phyloP scores from a whole-genome alignment of 1,140 invertebrate species.

The Coenobita brevimanus region DNA sequence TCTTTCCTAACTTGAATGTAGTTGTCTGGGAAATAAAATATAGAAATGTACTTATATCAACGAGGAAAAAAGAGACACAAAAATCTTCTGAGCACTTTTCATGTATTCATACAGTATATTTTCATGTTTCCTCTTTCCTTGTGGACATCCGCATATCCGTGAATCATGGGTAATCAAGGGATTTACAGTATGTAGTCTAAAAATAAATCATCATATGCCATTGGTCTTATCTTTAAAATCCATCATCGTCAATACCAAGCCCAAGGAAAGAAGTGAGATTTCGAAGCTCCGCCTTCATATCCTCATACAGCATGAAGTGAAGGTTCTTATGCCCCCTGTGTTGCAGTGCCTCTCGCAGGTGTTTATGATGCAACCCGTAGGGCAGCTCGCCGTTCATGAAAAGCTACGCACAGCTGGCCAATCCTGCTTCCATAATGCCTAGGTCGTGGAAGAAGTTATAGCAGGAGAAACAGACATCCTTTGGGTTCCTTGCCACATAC shows the following conservation, averaged over 20 bases:
- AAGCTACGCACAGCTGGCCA: not conserved
- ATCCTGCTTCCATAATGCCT: not conserved
- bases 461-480: not conserved
- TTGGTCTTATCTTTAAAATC: not conserved
- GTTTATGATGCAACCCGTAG: not conserved
- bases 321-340: not conserved
- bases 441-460: not conserved
- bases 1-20: no score
- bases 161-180: no score
- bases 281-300: not conserved
- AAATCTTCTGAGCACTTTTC: no score
- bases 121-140: no score
- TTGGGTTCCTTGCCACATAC: not conserved
- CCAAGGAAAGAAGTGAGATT: not conserved
- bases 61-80: no score
- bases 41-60: no score
- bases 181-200: no score
- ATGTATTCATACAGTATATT: no score
- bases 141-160: no score
- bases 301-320: conserved; percentile 9
- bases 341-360: not conserved
- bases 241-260: not conserved
- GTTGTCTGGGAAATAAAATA: no score
- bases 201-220: no score
- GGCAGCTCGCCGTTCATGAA: not conserved